Base-by-base conservation (phyloP, 2,113 vertebrate species). In the Chelonoidis abingdonii region DNA sequence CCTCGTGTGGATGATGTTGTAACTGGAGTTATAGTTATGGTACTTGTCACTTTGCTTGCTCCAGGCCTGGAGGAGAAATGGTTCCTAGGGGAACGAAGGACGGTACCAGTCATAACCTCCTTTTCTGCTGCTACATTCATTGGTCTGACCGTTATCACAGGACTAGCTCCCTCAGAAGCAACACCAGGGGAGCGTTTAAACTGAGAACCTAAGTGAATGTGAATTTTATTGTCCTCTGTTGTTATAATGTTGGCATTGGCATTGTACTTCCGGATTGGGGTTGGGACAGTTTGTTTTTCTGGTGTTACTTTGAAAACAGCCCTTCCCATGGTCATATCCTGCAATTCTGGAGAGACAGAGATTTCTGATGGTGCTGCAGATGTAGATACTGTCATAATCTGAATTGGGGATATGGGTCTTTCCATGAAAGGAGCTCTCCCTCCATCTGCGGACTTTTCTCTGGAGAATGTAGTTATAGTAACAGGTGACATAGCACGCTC, bases 211-310 rank as follows among this genome's bases (percentile, higher is more conserved):
- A 99, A 83, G 92, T 99, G 99, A 96, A 99, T 99, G 97, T 99
- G 99, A 95, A 99, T 99, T 97, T 99, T 99, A 94, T 99, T 99
- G 98, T 99, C 99, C 92, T 99, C 99, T 1, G 99, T 99, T 2
- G 99, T 99, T 87, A 99, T 98, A 59, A 99, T 99, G 92, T 98
- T 99, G 35, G 98, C 97, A 2, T 98, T 99, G 88, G 99, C 83
- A 35, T 98, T 99, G 98, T 98, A 99, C 75, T 99, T 99, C 84
- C 98, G 98, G 85, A 98, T 87, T 4, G 98, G 97, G 5, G 98
- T 92, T 0, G 98, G 97, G 22, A 98, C 98, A 0, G 98, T 97
- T 90, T 98, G 99, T 96, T 99, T 99, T 86, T 99, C 99, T 0
- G 99, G 99, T 1, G 98, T 98, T 89, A 99, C 98, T 96, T 98